Evolutionary conservation across 2,113 vertebrate species (phyloP).

Genomic region (Climacteris rufus): DNA sequence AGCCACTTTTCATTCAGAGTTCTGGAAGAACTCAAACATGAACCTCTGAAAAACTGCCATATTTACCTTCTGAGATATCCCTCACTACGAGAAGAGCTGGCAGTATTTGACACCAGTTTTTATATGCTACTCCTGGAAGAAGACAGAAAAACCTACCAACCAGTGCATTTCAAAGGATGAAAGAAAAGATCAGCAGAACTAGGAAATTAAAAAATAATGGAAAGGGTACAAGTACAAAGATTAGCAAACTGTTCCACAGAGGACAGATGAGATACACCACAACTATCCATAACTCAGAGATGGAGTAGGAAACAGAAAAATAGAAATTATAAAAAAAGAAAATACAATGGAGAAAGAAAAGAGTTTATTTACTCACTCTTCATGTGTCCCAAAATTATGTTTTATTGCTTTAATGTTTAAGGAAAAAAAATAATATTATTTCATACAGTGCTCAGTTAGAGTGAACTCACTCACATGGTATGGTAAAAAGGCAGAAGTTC

Average conservation of each 20-base stretch:
- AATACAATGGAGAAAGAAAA: not conserved
- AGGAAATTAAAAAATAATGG: not conserved
- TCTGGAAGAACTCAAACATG: not conserved
- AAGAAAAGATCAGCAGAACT: not conserved
- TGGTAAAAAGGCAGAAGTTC: not conserved
- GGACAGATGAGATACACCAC: not conserved
- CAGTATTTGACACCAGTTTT: not conserved
- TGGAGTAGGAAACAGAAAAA: not conserved
- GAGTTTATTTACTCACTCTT: not conserved
- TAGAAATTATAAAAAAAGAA: not conserved
- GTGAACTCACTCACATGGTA: not conserved
- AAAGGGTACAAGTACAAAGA: not conserved
- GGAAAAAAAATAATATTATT: not conserved
- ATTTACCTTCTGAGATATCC: not conserved
- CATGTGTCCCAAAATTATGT: not conserved
- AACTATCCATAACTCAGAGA: not conserved
- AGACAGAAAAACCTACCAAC: not conserved
- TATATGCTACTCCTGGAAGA: not conserved
- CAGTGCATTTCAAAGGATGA: not conserved
- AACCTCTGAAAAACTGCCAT: not conserved
- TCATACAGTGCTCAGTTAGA: not conserved
- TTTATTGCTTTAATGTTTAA: not conserved
- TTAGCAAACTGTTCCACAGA: not conserved
- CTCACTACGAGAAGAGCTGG: not conserved
- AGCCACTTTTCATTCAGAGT: not conserved